Base-by-base conservation (phyloP, 2,113 vertebrate species). In the Telmatochromis bifrenatus region DNA sequence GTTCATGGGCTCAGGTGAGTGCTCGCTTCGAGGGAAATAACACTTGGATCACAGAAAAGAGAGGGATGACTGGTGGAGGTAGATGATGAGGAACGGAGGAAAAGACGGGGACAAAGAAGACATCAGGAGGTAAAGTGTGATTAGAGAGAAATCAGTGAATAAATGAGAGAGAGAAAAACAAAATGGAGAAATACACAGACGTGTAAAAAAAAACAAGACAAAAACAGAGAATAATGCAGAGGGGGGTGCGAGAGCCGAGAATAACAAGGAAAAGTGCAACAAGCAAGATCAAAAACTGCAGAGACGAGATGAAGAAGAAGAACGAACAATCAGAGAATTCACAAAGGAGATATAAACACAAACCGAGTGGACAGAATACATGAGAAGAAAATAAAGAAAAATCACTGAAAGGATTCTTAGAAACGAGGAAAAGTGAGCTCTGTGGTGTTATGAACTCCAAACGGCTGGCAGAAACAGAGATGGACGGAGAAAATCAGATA, bases 21-120 rank as follows among this genome's bases (percentile, higher is more conserved):
- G 7, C 77, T 42, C 12, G n/a, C 87, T 88, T 5, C 79, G 0
- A 12, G 89, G 89, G 88, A 92, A 93, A 93, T 92, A 92, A 92
- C 53, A 42, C 47, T 65, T 21, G 82, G 82, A 87, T 89, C 84
- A 86, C 7, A 49, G 77, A 83, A 51, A 84, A 84, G 51, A 83
- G 80, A 56, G 79, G 79, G 55, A 51, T 70, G 87, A 92, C 23
- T 68, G 79, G 79, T 33, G 55, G 79, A 28, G n/a, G n/a, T 6
- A 19, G 56, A 28, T 31, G 58, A 26, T n/a, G 37, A 56, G 68
- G 60, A 79, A 73, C 1, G 35, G 42, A 49, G 62, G 23, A 31
- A 23, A 62, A 5, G 39, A 35, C 12, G 42, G 55, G 79, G 56
- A 49, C 15, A 65, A 45, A 65, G 31, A 60, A 54, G 81, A 60